Base-by-base conservation (phyloP, 53 echinoderm and acorn worm species). In the Luidia sarsii region DNA sequence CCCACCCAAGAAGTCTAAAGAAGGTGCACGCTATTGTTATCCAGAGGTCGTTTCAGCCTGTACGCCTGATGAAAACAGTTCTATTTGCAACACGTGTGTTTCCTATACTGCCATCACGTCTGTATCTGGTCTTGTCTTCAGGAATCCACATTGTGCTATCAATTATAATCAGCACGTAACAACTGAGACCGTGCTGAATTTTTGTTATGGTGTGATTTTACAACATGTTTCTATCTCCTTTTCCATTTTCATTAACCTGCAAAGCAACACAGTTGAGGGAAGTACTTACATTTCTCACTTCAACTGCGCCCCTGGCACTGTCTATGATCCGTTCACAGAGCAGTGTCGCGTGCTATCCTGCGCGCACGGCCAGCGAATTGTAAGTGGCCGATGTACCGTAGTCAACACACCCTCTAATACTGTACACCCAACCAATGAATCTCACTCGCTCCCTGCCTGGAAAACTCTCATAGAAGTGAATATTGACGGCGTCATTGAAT, bases 71-170 rank as follows among this genome's bases (percentile, higher is more conserved):
- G 31, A n/a, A 3, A 22, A 36, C 18, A 0, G 22, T 10, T 21
- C 53, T 56, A 24, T 72, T 6, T n/a, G 57, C 29, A 39, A 72
- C 14, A 56, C 72, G 10, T 72, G 72, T 22, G 10, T 22, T 33
- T 54, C 72, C 32, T 72, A 72, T 56, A 54, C 56, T 24, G 55
- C 72, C 15, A 27, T 72, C 6, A 18, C 14, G 56, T 4, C 35
- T 15, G 21, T 31, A 9, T 16, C 59, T 23, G n/a, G n/a, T n/a
- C n/a, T n/a, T n/a, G n/a, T 85, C 15, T 89, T 71, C 64, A 80
- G 65, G 50, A 89, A 89, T 57, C 80, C 85, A 18, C 71, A 80
- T 35, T 89, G 85, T 39, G 89, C 89, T 18, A 72, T 80, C 33
- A 55, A 71, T 35, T 62, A 85, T 50, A 65, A 71, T 4, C 71